These are phyloP conservation scores for Dyspetes luteomarginatus DNA, from an alignment of 2,888 invertebrate genomes.

Conservation along the genomic window DNA sequence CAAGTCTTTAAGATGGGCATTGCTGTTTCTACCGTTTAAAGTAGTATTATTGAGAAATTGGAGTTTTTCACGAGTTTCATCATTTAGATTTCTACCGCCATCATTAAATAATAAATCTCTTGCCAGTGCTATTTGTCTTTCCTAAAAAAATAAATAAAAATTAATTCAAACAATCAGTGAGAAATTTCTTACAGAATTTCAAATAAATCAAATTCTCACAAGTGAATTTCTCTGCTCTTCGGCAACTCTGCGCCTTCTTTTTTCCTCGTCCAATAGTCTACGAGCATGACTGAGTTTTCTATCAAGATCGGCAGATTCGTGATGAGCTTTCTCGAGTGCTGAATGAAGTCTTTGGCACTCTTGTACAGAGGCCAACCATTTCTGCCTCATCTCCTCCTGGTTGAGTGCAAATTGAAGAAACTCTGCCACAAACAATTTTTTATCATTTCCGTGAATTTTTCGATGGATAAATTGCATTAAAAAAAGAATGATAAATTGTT, in stretches of 20 bases:
- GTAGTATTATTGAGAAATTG: conserved; percentile 89
- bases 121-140: conserved; percentile 89
- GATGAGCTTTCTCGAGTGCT: conserved; percentile 88
- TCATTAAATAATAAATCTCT: conserved; percentile 90
- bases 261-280: conserved; percentile 92
- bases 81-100: conserved; percentile 88
- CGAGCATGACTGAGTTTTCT: conserved; percentile 92
- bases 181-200: neutral
- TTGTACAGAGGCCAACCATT: conserved; percentile 88
- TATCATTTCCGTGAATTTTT: neutral
- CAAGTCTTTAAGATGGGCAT: conserved; percentile 74
- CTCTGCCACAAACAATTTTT: conserved; percentile 84
- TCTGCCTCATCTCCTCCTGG: conserved; percentile 89
- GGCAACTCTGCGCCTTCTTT: conserved; percentile 87
- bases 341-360: conserved; percentile 90
- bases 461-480: no score
- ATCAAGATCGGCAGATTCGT: conserved; percentile 90
- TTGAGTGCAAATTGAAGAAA: conserved; percentile 90
- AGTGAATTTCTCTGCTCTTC: conserved; percentile 90
- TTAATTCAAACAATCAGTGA: neutral
- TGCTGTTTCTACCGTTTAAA: conserved; percentile 84
- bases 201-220: conserved; percentile 83
- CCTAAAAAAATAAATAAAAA: conserved; percentile 83
- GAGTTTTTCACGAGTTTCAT: conserved; percentile 92
- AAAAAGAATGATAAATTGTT: neutral